Conservation (phyloP, 2,888 invertebrate genomes). For the Pocota personata region DNA sequence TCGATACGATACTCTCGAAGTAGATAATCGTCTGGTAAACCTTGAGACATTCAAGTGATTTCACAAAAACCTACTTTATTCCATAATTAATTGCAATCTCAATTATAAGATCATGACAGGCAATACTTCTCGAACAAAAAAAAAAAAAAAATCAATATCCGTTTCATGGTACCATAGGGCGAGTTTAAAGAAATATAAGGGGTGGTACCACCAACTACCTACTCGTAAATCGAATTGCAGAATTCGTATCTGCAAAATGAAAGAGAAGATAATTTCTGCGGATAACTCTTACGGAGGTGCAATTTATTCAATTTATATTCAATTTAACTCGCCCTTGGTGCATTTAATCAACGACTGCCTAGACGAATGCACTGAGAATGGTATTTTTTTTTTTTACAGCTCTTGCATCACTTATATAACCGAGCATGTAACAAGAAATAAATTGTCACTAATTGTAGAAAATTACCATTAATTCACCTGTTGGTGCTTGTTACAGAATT, state of each 20-base stretch:
- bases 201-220: constrained; percentile 51
- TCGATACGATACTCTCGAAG: neutral
- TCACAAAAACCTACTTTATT: constrained; percentile 25
- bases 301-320: constrained; percentile 45
- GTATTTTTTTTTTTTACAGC: neutral
- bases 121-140: constrained; percentile 1
- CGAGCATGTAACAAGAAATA: constrained; percentile 36
- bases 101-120: constrained; percentile 49
- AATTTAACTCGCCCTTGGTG: constrained; percentile 52
- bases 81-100: constrained; percentile 55
- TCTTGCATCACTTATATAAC: constrained; percentile 11
- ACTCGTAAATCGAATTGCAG: constrained; percentile 43
- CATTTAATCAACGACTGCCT: constrained; percentile 20
- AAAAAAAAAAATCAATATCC: constrained; percentile 7
- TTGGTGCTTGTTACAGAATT: constrained; percentile 37
- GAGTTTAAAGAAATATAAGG: constrained; percentile 15
- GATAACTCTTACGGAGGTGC: constrained; percentile 5
- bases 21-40: constrained; percentile 21
- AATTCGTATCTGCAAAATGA: constrained; percentile 18
- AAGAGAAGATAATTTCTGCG: constrained; percentile 8
- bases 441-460: constrained; percentile 64
- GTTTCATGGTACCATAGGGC: neutral
- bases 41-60: constrained; percentile 44
- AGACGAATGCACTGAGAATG: neutral
- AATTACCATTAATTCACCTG: constrained; percentile 60